A percentile compares a stretch with the other conserved stretches of the same genome.
Conservation (phyloP, 2,113 vertebrate species). For the Agapornis roseicollis region DNA sequence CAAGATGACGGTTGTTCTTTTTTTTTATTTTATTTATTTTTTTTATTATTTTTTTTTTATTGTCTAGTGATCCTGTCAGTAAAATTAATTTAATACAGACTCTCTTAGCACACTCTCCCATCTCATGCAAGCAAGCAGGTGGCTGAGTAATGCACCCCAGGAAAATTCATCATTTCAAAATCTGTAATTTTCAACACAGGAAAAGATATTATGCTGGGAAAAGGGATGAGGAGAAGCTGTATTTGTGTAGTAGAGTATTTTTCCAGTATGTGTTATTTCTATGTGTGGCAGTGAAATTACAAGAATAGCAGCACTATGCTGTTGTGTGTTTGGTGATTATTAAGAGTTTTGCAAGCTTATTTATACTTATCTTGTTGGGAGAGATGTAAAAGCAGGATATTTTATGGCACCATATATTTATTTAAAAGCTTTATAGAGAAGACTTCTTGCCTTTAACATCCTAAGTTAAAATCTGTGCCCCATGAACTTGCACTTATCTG, state of each 20-base stretch:
- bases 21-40: no score
- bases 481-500: neutral
- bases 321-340: neutral
- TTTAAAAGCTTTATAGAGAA: neutral
- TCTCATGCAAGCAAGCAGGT: neutral
- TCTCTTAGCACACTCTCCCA: neutral
- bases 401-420: neutral
- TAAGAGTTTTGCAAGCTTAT: neutral
- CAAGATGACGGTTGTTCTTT: no score
- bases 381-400: neutral
- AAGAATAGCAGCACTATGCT: neutral
- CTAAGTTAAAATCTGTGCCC: neutral
- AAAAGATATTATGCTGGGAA: neutral
- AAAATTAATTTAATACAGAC: constrained; percentile 28
- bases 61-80: constrained; percentile 28
- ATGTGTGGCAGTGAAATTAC: neutral
- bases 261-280: neutral
- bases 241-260: neutral
- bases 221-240: neutral
- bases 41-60: no score
- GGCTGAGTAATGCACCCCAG: constrained; percentile 10
- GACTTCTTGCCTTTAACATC: fast-evolving
- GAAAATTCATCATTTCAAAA: constrained; percentile 1
- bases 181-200: neutral
- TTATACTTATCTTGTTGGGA: neutral